Percentiles rank a stretch among this genome's conserved stretches.
Evolutionary conservation across 2,113 vertebrate genomes (phyloP).

Genomic region (Hymenochirus boettgeri): DNA sequence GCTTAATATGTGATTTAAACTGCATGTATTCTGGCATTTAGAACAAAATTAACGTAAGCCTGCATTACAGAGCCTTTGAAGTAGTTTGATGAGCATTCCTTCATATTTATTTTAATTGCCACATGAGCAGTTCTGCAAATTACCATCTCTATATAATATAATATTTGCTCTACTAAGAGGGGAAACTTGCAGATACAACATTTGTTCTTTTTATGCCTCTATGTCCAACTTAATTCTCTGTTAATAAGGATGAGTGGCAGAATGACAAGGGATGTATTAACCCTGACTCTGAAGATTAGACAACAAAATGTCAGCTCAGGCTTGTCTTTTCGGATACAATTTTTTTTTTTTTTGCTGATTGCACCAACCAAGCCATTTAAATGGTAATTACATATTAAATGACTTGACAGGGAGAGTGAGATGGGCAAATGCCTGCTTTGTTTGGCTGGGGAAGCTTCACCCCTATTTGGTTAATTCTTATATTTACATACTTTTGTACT

Average conservation of each 20-base stretch:
- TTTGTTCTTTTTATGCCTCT: slow-evolving; percentile 22
- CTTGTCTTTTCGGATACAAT: slow-evolving; percentile 46
- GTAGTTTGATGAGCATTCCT: background rate
- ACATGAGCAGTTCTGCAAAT: background rate
- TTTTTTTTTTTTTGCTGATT: slow-evolving; percentile 52
- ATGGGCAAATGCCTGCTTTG: background rate
- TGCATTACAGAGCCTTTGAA: slow-evolving; percentile 14
- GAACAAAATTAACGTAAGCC: background rate
- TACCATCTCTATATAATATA: background rate
- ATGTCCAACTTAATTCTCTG: slow-evolving; percentile 33
- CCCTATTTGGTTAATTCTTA: background rate
- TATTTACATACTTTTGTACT: background rate
- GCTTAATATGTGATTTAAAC: background rate
- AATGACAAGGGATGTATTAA: slow-evolving; percentile 57
- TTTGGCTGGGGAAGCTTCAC: background rate
- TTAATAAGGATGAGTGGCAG: slow-evolving; percentile 51
- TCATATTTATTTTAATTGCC: background rate
- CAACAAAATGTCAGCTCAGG: slow-evolving; percentile 52
- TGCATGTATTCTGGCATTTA: background rate
- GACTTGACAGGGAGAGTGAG: slow-evolving; percentile 50
- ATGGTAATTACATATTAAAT: slow-evolving; percentile 68
- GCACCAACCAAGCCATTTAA: slow-evolving; percentile 55
- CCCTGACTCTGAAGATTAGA: slow-evolving; percentile 48
- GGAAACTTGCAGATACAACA: slow-evolving; percentile 43
- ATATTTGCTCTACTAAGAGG: slow-evolving; percentile 3